phyloP scores from a whole-genome alignment of 2,113 vertebrate genomes.

The Alces alces region DNA sequence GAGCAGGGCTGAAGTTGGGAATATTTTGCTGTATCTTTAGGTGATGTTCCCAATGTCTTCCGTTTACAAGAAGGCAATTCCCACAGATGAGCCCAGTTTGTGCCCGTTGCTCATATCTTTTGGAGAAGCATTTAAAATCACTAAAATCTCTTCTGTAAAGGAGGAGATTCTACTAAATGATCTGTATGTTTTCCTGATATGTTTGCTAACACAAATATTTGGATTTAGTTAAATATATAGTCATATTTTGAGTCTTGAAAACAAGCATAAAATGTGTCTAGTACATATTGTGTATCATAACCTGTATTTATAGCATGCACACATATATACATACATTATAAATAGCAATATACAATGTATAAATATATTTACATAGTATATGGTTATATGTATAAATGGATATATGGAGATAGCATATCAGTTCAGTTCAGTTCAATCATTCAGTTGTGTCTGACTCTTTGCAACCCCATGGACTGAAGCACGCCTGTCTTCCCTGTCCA shows the following conservation, averaged over 20 bases:
- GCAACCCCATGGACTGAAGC: accelerated
- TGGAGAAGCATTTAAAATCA: neutral
- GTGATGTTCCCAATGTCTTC: neutral
- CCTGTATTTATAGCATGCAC: neutral
- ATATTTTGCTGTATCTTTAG: neutral
- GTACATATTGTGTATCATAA: neutral
- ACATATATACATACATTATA: neutral
- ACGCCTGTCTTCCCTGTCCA: neutral
- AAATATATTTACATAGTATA: neutral
- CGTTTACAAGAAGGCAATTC: neutral
- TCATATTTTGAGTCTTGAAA: neutral
- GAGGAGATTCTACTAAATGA: neutral
- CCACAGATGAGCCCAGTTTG: neutral
- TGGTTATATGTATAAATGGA: neutral
- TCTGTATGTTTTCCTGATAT: neutral
- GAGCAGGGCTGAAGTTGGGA: neutral
- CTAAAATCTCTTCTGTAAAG: neutral
- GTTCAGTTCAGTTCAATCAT: neutral
- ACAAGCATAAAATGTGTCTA: neutral
- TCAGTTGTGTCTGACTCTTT: neutral
- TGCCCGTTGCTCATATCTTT: neutral
- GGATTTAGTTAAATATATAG: conserved; percentile 43
- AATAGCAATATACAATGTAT: neutral
- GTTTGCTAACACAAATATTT: neutral
- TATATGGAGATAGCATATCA: neutral